phyloP scores from a whole-genome alignment of 2,113 vertebrate genomes.

The Pterocles orientalis region DNA sequence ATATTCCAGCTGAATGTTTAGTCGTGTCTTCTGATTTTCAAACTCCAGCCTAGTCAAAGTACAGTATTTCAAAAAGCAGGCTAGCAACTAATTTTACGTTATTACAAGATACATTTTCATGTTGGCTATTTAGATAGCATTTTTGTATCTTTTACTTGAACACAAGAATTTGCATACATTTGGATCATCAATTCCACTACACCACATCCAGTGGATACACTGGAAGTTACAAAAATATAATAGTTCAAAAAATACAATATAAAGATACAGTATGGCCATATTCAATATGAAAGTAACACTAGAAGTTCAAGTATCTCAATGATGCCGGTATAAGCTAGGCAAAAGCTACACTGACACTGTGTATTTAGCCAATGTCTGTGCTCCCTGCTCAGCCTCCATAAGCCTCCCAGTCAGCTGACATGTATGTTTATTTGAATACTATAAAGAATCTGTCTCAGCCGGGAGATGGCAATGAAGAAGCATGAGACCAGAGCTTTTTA shows the following conservation, averaged over 20 bases:
- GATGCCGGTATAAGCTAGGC: not conserved
- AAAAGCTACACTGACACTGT: not conserved
- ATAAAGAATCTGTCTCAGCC: not conserved
- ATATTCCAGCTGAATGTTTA: conserved; percentile 86
- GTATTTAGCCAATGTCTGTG: not conserved
- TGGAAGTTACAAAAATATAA: not conserved
- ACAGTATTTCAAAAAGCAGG: not conserved
- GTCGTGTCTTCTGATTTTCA: conserved; percentile 84
- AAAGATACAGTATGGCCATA: not conserved
- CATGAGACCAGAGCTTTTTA: not conserved
- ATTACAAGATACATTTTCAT: not conserved
- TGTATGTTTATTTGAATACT: not conserved
- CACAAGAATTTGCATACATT: not conserved
- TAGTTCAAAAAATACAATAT: not conserved
- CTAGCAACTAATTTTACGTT: not conserved
- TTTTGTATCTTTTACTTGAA: not conserved
- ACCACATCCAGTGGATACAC: not conserved
- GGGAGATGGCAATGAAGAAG: not conserved
- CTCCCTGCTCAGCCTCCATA: not conserved
- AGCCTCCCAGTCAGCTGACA: not conserved
- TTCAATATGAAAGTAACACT: not conserved
- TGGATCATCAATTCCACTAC: not conserved
- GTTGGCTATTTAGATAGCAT: not conserved
- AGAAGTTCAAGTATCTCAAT: not conserved
- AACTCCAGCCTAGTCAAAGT: conserved; percentile 85